Percentiles rank a stretch among this genome's conserved stretches.
Conservation (phyloP, 2,797 vertebrate genomes). For the Malacoraja senta region DNA sequence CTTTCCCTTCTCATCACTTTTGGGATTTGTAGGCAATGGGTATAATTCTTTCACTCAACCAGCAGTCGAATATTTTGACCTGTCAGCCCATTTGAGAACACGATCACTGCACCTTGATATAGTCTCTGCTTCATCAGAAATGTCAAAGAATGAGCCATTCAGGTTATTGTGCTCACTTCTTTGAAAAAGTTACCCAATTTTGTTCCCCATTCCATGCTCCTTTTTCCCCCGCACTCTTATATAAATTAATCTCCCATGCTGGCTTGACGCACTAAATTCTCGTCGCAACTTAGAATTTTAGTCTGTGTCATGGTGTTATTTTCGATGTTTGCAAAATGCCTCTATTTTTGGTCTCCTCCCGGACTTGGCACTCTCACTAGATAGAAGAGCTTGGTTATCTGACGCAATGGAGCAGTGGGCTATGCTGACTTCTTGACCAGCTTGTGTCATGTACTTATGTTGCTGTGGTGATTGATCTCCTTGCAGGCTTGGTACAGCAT, state of each 20-base stretch:
- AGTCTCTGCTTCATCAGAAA: background rate
- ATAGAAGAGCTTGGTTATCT: background rate
- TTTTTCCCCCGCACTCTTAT: background rate
- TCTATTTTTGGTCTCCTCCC: background rate
- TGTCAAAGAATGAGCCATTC: background rate
- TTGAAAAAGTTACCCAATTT: background rate
- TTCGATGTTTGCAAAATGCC: background rate
- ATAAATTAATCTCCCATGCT: no score
- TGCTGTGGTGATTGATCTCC: background rate
- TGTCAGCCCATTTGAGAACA: background rate
- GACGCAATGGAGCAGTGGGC: background rate
- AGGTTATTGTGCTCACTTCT: no score
- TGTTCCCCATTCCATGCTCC: background rate
- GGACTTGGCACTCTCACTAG: background rate
- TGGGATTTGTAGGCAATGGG: no score
- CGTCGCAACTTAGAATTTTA: no score
- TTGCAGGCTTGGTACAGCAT: constrained; percentile 77
- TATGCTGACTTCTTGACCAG: background rate
- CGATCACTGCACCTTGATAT: background rate
- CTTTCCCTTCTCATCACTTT: no score
- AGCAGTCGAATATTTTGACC: background rate
- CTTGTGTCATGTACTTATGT: background rate
- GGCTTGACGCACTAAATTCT: background rate
- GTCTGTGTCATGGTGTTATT: background rate
- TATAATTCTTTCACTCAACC: background rate